phyloP scores from a whole-genome alignment of 2,888 invertebrate genomes.

The Disparrhopalites patrizii region DNA sequence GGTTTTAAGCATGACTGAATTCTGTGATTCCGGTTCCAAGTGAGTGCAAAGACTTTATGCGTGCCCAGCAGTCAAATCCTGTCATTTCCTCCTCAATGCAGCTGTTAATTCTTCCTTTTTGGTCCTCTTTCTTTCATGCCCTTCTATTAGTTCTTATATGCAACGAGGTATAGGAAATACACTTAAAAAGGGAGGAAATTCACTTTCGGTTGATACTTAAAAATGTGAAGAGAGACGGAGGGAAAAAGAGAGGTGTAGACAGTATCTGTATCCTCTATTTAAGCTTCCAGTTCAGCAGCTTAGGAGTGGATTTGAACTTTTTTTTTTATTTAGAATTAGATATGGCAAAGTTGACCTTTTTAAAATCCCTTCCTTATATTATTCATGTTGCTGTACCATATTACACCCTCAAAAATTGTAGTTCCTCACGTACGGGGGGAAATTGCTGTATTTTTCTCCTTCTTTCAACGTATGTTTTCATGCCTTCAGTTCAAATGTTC shows the following conservation, averaged over 20 bases:
- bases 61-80: too few species aligned
- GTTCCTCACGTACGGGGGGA: too few species aligned
- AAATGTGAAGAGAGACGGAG: neutral
- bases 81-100: too few species aligned
- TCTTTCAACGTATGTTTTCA: too few species aligned
- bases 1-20: constrained; percentile 30
- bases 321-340: neutral
- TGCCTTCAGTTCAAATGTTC: too few species aligned
- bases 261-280: neutral
- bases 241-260: too few species aligned
- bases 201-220: neutral
- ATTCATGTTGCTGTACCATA: too few species aligned
- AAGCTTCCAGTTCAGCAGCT: neutral
- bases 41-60: neutral
- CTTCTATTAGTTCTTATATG: neutral
- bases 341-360: too few species aligned
- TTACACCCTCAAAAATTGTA: too few species aligned
- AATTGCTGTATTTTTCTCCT: too few species aligned
- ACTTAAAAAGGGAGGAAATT: constrained; percentile 2
- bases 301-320: neutral
- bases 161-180: neutral
- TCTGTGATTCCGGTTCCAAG: constrained; percentile 34
- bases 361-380: too few species aligned
- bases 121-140: neutral
- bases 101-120: neutral